A percentile compares a stretch with the other conserved stretches of the same genome.
Conservation (phyloP, 2,888 invertebrate genomes). For the Capitulum mitella region DNA sequence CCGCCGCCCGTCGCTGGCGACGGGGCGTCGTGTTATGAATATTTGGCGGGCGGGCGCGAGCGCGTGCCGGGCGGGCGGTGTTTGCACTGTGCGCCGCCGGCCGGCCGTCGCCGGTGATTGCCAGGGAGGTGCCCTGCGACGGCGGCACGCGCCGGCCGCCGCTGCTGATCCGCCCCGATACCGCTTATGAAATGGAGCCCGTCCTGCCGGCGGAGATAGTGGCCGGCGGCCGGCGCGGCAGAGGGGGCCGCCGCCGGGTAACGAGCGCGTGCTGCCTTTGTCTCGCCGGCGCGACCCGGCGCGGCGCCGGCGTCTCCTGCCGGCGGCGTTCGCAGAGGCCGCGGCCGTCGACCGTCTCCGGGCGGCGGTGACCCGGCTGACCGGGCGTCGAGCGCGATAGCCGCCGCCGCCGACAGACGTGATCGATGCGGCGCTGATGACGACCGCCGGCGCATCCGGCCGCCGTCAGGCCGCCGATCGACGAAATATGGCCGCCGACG, state of each 20-base stretch:
- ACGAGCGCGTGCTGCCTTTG: neutral
- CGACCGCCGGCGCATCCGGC: neutral
- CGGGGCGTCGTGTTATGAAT: neutral
- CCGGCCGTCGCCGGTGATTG: neutral
- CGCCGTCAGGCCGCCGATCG: slow-evolving; percentile 16
- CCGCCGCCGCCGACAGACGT: neutral
- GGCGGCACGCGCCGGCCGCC: neutral
- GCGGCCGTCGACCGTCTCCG: neutral
- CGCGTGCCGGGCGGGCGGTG: neutral
- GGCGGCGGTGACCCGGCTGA: neutral
- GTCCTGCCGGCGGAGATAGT: neutral
- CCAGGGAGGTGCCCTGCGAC: neutral
- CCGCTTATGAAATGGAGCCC: slow-evolving; percentile 13
- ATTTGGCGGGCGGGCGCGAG: neutral
- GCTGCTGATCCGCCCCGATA: neutral
- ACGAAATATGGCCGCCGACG: slow-evolving; percentile 8
- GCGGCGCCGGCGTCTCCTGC: too few species aligned
- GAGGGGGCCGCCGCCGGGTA: neutral
- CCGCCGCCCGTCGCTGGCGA: neutral
- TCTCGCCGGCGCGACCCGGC: neutral
- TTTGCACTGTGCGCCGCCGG: neutral
- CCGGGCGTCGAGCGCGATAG: neutral
- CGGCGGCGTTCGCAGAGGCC: neutral
- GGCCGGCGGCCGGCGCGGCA: neutral
- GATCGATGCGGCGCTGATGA: slow-evolving; percentile 1